A percentile compares a stretch with the other conserved stretches of the same genome.
These are phyloP conservation scores for Cottus gobio DNA, from an alignment of 2,113 vertebrate species.

Conservation along the genomic window DNA sequence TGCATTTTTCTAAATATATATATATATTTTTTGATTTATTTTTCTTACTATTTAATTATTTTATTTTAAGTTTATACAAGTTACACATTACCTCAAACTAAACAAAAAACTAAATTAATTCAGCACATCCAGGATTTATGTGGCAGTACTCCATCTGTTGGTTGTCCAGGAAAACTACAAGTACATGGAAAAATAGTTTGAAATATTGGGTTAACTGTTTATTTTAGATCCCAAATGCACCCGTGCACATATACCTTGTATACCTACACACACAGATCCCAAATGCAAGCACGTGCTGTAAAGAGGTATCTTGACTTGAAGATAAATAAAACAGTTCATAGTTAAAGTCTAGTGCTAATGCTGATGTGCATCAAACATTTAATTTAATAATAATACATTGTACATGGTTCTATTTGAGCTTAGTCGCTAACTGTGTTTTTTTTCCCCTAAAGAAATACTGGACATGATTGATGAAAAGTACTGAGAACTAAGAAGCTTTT, in stretches of 20 bases:
- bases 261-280: too few species aligned
- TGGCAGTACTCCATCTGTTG: slow-evolving; percentile 29
- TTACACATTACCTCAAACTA: too few species aligned
- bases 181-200: not conserved
- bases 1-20: too few species aligned
- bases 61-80: too few species aligned
- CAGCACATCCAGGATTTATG: not conserved
- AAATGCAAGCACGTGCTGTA: not conserved
- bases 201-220: not conserved
- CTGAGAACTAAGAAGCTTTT: not conserved
- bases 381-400: not conserved
- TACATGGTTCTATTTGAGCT: not conserved
- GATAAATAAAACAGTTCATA: not conserved
- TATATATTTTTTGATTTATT: too few species aligned
- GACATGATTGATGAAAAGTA: not conserved
- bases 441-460: not conserved
- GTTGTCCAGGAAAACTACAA: slow-evolving; percentile 21
- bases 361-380: not conserved
- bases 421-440: not conserved
- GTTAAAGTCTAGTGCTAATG: not conserved
- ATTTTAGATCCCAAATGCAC: not conserved
- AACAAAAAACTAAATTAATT: too few species aligned
- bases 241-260: too few species aligned
- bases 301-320: not conserved
- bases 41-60: too few species aligned